Conservation (phyloP, 2,113 vertebrate genomes). For the Myotis brandtii region DNA sequence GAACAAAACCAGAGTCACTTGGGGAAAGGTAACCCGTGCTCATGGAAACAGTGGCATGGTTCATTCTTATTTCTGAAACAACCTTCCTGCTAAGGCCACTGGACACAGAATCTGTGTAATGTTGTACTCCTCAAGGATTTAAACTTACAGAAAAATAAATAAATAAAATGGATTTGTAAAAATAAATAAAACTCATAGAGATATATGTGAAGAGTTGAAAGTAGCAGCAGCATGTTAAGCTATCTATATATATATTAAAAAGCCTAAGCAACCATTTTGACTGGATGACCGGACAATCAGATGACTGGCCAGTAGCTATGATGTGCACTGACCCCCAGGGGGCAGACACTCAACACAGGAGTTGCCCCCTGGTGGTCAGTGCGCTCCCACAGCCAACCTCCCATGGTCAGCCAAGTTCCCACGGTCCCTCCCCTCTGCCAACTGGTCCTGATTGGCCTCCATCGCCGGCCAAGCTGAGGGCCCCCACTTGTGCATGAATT, state of each 20-base stretch:
- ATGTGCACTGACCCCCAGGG: too few relatives aligned
- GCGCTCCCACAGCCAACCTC: too few relatives aligned
- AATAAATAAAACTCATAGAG: neutral
- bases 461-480: too few relatives aligned
- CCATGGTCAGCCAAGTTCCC: too few relatives aligned
- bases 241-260: neutral
- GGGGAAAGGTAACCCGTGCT: neutral
- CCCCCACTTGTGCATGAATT: too few relatives aligned
- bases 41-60: neutral
- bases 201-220: neutral
- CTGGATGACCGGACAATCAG: too few relatives aligned
- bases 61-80: neutral
- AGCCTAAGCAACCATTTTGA: too few relatives aligned
- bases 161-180: neutral
- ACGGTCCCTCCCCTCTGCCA: too few relatives aligned
- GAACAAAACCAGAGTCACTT: neutral
- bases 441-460: too few relatives aligned
- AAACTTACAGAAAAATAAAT: neutral
- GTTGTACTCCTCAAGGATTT: neutral
- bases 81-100: neutral
- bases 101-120: neutral
- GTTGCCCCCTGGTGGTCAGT: too few relatives aligned
- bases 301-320: too few relatives aligned
- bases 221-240: neutral
- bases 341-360: too few relatives aligned